A percentile compares a stretch with the other conserved stretches of the same genome.
phyloP scores from a whole-genome alignment of 2,797 vertebrate species.

The Chrosomus eos region DNA sequence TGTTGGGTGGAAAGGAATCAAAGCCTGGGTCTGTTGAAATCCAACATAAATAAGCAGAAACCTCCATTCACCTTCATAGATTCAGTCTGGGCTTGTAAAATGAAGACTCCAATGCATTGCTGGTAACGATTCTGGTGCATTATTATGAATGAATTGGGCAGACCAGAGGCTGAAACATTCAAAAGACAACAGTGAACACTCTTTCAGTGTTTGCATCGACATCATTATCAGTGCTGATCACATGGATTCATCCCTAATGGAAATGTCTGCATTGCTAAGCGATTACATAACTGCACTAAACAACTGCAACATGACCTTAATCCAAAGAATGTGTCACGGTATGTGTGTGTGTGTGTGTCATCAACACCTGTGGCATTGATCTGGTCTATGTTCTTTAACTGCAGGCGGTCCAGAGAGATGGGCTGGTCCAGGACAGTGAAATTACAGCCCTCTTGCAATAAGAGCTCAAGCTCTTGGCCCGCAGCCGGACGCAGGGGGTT shows the following conservation, averaged over 20 bases:
- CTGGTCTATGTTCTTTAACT: conserved; percentile 85
- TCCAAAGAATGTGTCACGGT: background rate
- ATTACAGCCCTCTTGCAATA: conserved; percentile 86
- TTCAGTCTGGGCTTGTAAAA: conserved; percentile 87
- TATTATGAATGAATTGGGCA: conserved; percentile 87
- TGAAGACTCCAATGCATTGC: conserved; percentile 87
- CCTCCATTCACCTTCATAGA: conserved; percentile 77
- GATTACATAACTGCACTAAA: background rate
- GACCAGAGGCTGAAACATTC: conserved; percentile 78
- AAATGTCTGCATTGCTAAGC: conserved; percentile 1
- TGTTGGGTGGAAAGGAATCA: background rate
- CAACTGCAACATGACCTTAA: background rate
- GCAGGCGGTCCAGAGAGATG: conserved; percentile 86
- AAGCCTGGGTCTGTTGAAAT: background rate
- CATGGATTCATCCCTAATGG: background rate
- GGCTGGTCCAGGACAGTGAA: conserved; percentile 90
- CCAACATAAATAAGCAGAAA: background rate
- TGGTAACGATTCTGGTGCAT: conserved; percentile 90
- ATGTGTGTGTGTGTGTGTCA: background rate
- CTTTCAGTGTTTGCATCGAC: background rate
- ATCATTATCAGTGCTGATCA: background rate
- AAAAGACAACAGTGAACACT: background rate
- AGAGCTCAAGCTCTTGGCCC: conserved; percentile 83
- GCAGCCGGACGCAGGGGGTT: conserved; percentile 76
- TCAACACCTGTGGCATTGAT: conserved; percentile 82